phyloP scores from a whole-genome alignment of 1,140 invertebrate species.

The Centruroides vittatus region DNA sequence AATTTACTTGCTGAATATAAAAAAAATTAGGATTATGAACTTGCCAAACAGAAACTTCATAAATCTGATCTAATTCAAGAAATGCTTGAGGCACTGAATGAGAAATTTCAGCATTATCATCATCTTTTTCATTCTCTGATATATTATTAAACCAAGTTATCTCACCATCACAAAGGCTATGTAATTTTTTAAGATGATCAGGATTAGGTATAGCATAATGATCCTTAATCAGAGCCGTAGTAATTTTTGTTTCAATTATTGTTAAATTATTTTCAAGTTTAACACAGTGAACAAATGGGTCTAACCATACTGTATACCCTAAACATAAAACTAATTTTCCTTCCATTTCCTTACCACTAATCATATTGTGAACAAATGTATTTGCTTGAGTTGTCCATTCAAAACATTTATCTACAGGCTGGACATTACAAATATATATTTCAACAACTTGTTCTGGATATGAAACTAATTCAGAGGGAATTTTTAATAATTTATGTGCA shows the following conservation, averaged over 20 bases:
- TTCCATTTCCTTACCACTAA: conserved; percentile 6
- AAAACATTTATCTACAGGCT: neutral
- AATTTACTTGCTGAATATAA: conserved; percentile 7
- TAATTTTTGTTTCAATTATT: neutral
- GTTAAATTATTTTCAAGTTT: neutral
- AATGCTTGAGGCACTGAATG: neutral
- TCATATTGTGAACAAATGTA: neutral
- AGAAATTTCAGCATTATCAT: neutral
- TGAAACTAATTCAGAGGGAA: neutral
- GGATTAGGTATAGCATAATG: conserved; percentile 2
- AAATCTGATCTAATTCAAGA: neutral
- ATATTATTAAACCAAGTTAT: neutral
- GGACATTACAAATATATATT: conserved; percentile 2
- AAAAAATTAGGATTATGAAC: conserved; percentile 6
- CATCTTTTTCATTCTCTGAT: neutral
- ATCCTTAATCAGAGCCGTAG: neutral
- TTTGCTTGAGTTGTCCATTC: conserved; percentile 8
- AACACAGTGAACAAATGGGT: conserved; percentile 1
- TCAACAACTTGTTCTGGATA: conserved; percentile 2
- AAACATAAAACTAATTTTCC: conserved; percentile 13
- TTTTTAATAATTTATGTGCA: neutral
- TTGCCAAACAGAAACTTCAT: conserved; percentile 8
- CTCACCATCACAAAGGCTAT: conserved; percentile 1
- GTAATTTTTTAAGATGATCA: neutral
- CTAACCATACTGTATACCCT: conserved; percentile 6